Percentiles rank a stretch among this genome's conserved stretches.
phyloP scores from a whole-genome alignment of 2,888 invertebrate species.

The Idaea aversata region DNA sequence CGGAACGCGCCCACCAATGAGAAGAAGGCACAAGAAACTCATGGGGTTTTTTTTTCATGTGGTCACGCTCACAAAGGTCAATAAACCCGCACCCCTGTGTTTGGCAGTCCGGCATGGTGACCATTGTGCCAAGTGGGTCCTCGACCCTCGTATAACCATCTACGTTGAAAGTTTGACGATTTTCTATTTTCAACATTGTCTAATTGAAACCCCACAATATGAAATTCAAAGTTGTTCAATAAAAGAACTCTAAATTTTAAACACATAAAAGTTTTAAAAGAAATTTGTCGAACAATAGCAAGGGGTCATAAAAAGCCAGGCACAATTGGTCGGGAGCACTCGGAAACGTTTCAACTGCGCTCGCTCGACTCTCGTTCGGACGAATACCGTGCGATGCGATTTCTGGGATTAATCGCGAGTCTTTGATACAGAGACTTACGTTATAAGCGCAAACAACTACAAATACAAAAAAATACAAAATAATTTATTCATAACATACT shows the following conservation, averaged over 20 bases:
- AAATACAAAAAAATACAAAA: too few relatives aligned
- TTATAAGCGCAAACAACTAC: not conserved
- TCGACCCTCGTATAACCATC: not conserved
- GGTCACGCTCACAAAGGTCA: too few relatives aligned
- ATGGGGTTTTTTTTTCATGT: too few relatives aligned
- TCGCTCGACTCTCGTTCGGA: constrained; percentile 33
- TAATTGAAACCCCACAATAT: not conserved
- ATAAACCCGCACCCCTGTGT: too few relatives aligned
- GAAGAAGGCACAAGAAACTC: too few relatives aligned
- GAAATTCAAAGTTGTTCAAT: not conserved
- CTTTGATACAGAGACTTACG: not conserved
- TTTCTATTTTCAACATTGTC: not conserved
- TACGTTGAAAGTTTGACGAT: not conserved
- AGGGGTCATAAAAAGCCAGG: constrained; percentile 43
- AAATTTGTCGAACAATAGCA: constrained; percentile 42
- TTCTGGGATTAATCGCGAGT: not conserved
- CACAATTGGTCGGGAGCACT: constrained; percentile 49
- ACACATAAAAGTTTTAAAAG: constrained; percentile 39
- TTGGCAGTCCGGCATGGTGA: too few relatives aligned
- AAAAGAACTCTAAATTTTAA: constrained; percentile 8
- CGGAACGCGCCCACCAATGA: too few relatives aligned
- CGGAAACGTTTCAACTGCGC: constrained; percentile 31
- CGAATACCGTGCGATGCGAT: constrained; percentile 41
- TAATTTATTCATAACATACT: too few relatives aligned
- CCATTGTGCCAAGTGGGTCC: too few relatives aligned